phyloP scores from a whole-genome alignment of 1,140 invertebrate genomes.

The Drosophila varians region DNA sequence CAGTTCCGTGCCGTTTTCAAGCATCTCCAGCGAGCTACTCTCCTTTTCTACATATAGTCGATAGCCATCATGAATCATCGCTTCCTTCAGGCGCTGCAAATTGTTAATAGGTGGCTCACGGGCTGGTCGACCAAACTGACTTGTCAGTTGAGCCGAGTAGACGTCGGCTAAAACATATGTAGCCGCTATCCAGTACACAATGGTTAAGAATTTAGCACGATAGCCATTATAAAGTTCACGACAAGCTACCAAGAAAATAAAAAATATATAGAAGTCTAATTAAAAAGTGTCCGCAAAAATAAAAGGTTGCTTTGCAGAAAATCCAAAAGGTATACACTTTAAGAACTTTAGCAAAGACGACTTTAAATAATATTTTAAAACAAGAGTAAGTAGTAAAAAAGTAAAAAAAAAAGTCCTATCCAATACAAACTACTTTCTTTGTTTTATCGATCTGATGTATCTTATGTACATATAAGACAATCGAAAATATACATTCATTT shows the following conservation, averaged over 20 bases:
- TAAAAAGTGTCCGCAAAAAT: no score
- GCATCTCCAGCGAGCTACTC: constrained; percentile 87
- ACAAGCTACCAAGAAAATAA: constrained; percentile 45
- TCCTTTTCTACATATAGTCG: constrained; percentile 88
- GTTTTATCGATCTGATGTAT: no score
- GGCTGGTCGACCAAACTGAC: constrained; percentile 87
- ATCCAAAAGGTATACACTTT: no score
- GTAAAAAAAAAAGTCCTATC: no score
- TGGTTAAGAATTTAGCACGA: constrained; percentile 86
- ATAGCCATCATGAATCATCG: constrained; percentile 86
- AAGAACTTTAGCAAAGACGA: no score
- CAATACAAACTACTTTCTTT: no score
- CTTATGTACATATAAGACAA: no score
- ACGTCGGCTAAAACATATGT: constrained; percentile 90
- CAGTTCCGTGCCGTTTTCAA: constrained; percentile 91
- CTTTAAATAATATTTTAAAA: no score
- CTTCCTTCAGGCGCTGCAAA: constrained; percentile 86
- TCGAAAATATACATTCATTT: no score
- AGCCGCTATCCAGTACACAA: constrained; percentile 87
- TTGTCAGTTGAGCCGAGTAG: constrained; percentile 89
- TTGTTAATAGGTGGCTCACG: constrained; percentile 87
- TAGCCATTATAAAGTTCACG: constrained; percentile 85
- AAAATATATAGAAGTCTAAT: no score
- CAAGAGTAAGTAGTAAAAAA: no score
- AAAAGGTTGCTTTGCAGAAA: no score